Conservation (phyloP, 2,888 invertebrate species). For the Erynnis tages region DNA sequence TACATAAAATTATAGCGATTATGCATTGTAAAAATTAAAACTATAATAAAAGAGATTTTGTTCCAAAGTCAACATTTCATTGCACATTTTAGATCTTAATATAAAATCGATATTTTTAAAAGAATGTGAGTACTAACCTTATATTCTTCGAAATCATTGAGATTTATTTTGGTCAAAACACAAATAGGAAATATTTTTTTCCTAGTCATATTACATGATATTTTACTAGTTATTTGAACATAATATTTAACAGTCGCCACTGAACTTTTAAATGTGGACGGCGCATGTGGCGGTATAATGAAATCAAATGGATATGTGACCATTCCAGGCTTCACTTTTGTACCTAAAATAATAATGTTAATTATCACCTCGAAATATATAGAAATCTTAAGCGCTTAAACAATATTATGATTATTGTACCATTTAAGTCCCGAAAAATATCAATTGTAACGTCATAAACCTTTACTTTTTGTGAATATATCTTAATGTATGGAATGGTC, state of each 20-base stretch:
- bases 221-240: constrained; percentile 57
- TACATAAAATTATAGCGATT: no score
- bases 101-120: no score
- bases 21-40: no score
- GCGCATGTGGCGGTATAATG: constrained; percentile 57
- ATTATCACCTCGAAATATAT: no score
- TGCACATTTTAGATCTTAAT: no score
- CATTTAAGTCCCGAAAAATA: constrained; percentile 49
- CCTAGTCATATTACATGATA: constrained; percentile 46
- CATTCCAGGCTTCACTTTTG: constrained; percentile 49
- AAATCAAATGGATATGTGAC: constrained; percentile 64
- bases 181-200: constrained; percentile 44
- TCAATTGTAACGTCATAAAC: constrained; percentile 51
- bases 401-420: constrained; percentile 31
- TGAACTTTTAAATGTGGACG: constrained; percentile 61
- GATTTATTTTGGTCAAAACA: constrained; percentile 55
- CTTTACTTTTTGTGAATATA: constrained; percentile 60
- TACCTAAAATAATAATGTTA: no score
- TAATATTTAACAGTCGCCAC: constrained; percentile 58
- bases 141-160: constrained; percentile 53
- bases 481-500: constrained; percentile 62
- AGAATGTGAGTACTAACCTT: constrained; percentile 42
- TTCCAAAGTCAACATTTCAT: no score
- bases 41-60: no score
- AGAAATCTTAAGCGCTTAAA: no score